Evolutionary conservation across 2,797 vertebrate genomes (phyloP).

Genomic region (Brachyrhaphis roseni): DNA sequence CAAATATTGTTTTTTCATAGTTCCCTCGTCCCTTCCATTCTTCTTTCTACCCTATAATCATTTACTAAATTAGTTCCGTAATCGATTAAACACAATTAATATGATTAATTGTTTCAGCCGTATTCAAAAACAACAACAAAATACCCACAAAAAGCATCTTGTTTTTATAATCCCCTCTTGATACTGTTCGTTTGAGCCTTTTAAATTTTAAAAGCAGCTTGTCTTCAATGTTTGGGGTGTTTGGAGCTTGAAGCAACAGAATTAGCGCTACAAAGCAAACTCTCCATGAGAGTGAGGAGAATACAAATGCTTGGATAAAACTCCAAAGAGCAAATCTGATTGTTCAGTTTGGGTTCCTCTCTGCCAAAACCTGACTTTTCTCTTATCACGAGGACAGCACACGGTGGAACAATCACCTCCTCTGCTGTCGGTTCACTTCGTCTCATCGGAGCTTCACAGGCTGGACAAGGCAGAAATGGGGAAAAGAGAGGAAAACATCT

Average conservation of each 20-base stretch:
- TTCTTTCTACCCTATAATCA: too few relatives aligned
- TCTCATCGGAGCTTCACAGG: constrained; percentile 60
- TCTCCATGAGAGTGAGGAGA: constrained; percentile 41
- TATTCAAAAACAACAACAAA: constrained; percentile 1
- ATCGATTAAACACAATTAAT: too few relatives aligned
- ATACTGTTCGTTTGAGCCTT: constrained; percentile 54
- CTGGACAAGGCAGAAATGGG: constrained; percentile 47
- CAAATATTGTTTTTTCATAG: not conserved
- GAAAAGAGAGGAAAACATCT: not conserved
- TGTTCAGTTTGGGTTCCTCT: constrained; percentile 17
- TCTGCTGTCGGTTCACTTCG: constrained; percentile 24
- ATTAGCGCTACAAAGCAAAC: constrained; percentile 59
- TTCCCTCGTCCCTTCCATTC: too few relatives aligned
- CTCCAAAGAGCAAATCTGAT: constrained; percentile 45
- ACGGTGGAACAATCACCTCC: constrained; percentile 32
- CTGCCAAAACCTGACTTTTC: constrained; percentile 40
- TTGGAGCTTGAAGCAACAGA: constrained; percentile 53
- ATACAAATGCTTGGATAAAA: constrained; percentile 54
- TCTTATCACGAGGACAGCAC: constrained; percentile 57
- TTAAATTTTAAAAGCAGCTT: constrained; percentile 45
- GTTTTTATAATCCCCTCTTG: constrained; percentile 45
- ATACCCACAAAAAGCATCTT: constrained; percentile 9
- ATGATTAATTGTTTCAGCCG: too few relatives aligned
- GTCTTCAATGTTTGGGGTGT: constrained; percentile 43
- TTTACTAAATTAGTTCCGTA: too few relatives aligned